Conservation (phyloP, 1,140 invertebrate species). For the Psilanteris sp. region DNA sequence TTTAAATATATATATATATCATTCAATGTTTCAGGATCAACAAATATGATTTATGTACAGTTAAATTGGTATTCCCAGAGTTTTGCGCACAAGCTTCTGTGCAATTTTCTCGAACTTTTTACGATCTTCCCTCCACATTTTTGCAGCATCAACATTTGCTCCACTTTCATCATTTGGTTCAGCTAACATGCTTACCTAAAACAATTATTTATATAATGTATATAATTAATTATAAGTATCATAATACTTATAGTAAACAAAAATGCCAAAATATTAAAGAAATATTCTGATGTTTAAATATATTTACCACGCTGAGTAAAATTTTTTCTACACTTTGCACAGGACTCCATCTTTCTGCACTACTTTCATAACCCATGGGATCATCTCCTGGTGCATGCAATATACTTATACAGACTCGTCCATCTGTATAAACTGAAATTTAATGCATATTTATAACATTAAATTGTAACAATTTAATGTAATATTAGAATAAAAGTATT, state of each 20-base stretch:
- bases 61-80: conserved; percentile 85
- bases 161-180: conserved; percentile 99
- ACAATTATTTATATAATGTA: too few relatives aligned
- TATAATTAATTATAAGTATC: too few relatives aligned
- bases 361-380: conserved; percentile 99
- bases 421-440: conserved; percentile 93
- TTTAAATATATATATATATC: conserved; percentile 8
- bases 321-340: conserved; percentile 99
- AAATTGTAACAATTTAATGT: too few relatives aligned
- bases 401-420: conserved; percentile 99
- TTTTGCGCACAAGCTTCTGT: conserved; percentile 94
- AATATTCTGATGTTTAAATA: too few relatives aligned
- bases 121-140: conserved; percentile 99
- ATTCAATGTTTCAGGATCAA: conserved; percentile 9
- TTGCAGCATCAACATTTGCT: conserved; percentile 99
- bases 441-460: too few relatives aligned
- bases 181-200: conserved; percentile 92
- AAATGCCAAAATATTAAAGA: too few relatives aligned
- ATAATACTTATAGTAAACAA: too few relatives aligned
- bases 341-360: conserved; percentile 98
- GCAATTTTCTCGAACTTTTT: conserved; percentile 97
- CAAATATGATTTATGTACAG: not conserved
- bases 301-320: conserved; percentile 93
- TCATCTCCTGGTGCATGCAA: conserved; percentile 99
- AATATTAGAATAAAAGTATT: too few relatives aligned